phyloP scores from a whole-genome alignment of 2,113 vertebrate genomes.

The Gasterosteus aculeatus region DNA sequence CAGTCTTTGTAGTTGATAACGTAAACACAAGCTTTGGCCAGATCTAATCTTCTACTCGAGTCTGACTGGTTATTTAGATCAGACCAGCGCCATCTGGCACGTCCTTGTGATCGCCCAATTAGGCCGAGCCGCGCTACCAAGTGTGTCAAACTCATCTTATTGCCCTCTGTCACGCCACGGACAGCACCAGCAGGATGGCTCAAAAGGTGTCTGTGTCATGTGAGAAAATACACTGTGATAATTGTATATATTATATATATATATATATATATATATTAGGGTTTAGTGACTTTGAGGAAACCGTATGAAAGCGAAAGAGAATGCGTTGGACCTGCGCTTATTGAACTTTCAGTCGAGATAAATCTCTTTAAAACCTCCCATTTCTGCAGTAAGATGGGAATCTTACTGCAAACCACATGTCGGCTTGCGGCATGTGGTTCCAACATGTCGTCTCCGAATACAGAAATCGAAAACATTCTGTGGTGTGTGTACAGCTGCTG shows the following conservation, averaged over 20 bases:
- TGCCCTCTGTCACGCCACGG: constrained; percentile 14
- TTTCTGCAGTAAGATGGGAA: constrained; percentile 41
- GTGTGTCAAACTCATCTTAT: constrained; percentile 46
- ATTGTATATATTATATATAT: neutral
- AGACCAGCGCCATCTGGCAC: constrained; percentile 60
- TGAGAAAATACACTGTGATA: neutral
- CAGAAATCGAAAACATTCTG: constrained; percentile 6
- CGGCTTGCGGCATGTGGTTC: constrained; percentile 39
- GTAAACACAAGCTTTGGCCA: constrained; percentile 62
- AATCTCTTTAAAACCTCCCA: constrained; percentile 37
- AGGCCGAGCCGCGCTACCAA: constrained; percentile 42
- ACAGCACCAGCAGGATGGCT: too few relatives aligned
- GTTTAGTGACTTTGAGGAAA: neutral
- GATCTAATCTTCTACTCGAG: constrained; percentile 54
- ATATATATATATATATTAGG: neutral
- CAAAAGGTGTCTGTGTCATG: neutral
- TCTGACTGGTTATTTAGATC: constrained; percentile 55
- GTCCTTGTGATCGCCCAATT: constrained; percentile 61
- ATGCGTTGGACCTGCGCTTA: too few relatives aligned
- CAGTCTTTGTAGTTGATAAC: constrained; percentile 50
- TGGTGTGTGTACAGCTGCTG: too few relatives aligned
- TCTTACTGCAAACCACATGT: constrained; percentile 5
- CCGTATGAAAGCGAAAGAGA: neutral
- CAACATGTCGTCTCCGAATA: constrained; percentile 22
- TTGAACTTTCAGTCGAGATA: constrained; percentile 33